A percentile compares a stretch with the other conserved stretches of the same genome.
Conservation (phyloP, 2,113 vertebrate genomes). For the Centrocercus urophasianus region DNA sequence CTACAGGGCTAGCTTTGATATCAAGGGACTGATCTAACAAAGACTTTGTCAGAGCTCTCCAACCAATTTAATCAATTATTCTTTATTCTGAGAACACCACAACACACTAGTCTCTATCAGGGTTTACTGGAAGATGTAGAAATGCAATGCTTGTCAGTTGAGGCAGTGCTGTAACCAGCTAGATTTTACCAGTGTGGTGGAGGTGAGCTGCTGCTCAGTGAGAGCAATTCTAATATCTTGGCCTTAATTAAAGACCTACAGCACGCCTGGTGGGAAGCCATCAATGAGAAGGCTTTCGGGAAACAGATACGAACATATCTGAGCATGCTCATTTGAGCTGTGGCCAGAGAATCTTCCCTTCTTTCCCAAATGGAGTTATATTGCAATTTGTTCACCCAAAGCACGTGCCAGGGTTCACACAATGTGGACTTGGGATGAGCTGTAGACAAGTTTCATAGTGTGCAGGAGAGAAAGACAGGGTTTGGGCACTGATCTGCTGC, state of each 20-base stretch:
- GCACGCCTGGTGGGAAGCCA: background rate
- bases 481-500: background rate
- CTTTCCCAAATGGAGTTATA: background rate
- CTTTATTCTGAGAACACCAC: background rate
- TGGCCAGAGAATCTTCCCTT: background rate
- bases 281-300: background rate
- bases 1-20: background rate
- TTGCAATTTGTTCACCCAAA: background rate
- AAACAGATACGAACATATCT: background rate
- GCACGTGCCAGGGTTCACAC: background rate
- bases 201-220: background rate
- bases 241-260: background rate
- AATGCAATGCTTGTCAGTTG: background rate
- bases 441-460: background rate
- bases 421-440: rapidly evolving
- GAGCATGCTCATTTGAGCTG: background rate
- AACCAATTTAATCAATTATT: background rate
- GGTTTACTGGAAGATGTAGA: background rate
- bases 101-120: background rate
- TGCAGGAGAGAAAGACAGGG: background rate
- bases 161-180: background rate
- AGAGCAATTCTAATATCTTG: background rate
- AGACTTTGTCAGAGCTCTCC: background rate
- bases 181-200: background rate
- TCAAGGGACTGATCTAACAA: background rate